Conservation (phyloP, 2,888 invertebrate genomes). For the Notodonta dromedarius region DNA sequence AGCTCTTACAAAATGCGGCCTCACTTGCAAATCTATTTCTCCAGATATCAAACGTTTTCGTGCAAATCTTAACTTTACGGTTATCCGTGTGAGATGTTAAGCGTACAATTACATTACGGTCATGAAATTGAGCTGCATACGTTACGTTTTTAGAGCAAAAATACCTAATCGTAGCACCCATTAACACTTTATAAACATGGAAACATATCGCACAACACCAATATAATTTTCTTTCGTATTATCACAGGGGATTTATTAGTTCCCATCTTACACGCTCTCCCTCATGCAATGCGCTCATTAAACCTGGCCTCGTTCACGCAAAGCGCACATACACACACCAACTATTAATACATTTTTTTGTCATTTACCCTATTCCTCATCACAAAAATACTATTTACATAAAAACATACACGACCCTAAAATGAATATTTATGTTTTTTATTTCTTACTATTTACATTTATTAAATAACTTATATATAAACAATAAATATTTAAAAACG, state of each 20-base stretch:
- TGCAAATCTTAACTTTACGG: background rate
- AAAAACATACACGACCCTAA: conserved; percentile 68
- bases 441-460: conserved; percentile 76
- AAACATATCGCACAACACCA: conserved; percentile 29
- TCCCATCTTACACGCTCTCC: conserved; percentile 29
- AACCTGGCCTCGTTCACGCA: conserved; percentile 37
- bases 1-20: background rate
- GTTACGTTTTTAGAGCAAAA: conserved; percentile 35
- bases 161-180: conserved; percentile 39
- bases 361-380: conserved; percentile 74
- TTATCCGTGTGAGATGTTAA: conserved; percentile 3
- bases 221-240: conserved; percentile 38
- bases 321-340: conserved; percentile 39
- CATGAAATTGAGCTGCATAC: conserved; percentile 37
- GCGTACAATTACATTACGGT: conserved; percentile 15
- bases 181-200: conserved; percentile 28
- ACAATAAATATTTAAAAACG: conserved; percentile 78
- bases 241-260: conserved; percentile 34
- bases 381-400: conserved; percentile 79
- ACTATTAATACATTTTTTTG: conserved; percentile 61
- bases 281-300: conserved; percentile 26
- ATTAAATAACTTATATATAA: conserved; percentile 81
- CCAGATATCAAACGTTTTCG: background rate
- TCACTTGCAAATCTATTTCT: background rate
- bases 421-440: conserved; percentile 65